Evolutionary conservation across 2,113 vertebrate species (phyloP).

Genomic region (Pseudopipra pipra): DNA sequence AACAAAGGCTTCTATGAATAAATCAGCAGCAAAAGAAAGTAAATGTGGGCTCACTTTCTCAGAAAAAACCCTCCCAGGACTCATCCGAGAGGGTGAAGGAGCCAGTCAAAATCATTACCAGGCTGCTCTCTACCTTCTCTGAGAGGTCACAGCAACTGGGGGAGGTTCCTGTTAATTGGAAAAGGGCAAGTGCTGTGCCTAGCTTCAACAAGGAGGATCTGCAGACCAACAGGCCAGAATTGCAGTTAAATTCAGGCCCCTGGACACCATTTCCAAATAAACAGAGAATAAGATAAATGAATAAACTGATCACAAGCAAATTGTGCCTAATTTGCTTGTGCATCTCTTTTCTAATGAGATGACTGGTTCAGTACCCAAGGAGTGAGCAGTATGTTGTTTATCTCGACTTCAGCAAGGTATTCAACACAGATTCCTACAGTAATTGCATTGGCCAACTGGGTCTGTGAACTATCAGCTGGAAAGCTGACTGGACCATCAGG

Average conservation of each 20-base stretch:
- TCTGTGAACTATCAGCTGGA: neutral
- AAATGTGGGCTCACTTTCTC: neutral
- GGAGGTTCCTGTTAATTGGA: neutral
- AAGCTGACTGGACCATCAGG: neutral
- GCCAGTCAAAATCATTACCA: neutral
- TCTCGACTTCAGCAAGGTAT: neutral
- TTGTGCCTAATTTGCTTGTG: neutral
- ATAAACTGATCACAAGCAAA: neutral
- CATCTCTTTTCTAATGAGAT: neutral
- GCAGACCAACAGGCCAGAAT: neutral
- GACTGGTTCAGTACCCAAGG: neutral
- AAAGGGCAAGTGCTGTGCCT: neutral
- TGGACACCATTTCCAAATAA: neutral
- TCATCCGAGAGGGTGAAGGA: neutral
- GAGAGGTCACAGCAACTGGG: neutral
- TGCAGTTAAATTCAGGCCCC: neutral
- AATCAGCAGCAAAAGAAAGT: neutral
- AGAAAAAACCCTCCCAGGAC: accelerated
- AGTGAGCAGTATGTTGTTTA: neutral
- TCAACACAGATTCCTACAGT: neutral
- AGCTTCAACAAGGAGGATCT: neutral
- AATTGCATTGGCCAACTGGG: neutral
- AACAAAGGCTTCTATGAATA: neutral
- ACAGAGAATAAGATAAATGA: neutral
- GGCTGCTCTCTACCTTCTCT: neutral